These are phyloP conservation scores for Zaprionus taronus DNA, from an alignment of 1,140 invertebrate species.

Conservation along the genomic window DNA sequence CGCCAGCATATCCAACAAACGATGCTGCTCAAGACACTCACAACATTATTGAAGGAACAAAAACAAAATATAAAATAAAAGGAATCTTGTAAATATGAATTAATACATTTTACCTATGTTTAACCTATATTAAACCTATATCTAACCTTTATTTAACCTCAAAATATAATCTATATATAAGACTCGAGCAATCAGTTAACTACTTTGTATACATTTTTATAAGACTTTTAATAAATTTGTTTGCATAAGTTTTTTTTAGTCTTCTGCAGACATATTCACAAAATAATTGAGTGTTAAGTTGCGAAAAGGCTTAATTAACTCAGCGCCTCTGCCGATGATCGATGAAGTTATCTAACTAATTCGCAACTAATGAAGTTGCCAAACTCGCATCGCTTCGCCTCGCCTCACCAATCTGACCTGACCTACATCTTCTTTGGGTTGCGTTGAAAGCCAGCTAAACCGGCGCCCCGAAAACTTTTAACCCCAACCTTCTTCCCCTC, in stretches of 20 bases:
- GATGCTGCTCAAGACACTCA: conserved; percentile 14
- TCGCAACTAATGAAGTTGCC: conserved; percentile 68
- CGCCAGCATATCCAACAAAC: conserved; percentile 61
- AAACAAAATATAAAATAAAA: too few species aligned
- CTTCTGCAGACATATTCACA: not conserved
- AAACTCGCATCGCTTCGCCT: not conserved
- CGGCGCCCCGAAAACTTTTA: conserved; percentile 37
- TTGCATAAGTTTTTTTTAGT: not conserved
- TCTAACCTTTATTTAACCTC: too few species aligned
- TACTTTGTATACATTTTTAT: too few species aligned
- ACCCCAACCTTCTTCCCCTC: not conserved
- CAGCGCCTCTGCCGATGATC: conserved; percentile 28
- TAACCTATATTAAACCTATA: too few species aligned
- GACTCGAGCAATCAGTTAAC: too few species aligned
- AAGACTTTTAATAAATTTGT: not conserved
- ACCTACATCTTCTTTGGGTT: conserved; percentile 35
- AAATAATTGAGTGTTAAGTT: conserved; percentile 20
- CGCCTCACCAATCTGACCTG: conserved; percentile 24
- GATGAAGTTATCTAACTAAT: conserved; percentile 62
- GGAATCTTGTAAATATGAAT: too few species aligned
- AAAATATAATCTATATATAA: too few species aligned
- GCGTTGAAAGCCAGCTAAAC: conserved; percentile 34
- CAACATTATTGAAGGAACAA: not conserved
- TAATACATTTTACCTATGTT: too few species aligned
- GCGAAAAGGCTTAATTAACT: conserved; percentile 49